These are phyloP conservation scores for Amyelois transitella DNA, from an alignment of 1,140 invertebrate species.

Conservation along the genomic window DNA sequence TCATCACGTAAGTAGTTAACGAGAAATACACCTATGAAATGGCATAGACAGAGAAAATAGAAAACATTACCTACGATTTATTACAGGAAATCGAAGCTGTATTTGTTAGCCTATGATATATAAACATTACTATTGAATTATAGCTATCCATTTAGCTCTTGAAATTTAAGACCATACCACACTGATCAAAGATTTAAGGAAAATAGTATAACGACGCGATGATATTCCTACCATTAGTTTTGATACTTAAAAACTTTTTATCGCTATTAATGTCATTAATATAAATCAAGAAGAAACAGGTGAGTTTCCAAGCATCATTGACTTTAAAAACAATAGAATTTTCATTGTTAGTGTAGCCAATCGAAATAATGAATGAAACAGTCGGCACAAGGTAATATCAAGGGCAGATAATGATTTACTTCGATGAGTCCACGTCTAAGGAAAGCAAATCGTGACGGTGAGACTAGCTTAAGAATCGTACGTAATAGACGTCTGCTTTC, in stretches of 20 bases:
- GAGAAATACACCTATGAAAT: background rate
- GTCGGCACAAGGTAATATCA: conserved; percentile 14
- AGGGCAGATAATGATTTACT: conserved; percentile 21
- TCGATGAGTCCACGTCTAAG: conserved; percentile 14
- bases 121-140: background rate
- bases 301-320: background rate
- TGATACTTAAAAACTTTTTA: no score
- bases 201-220: no score
- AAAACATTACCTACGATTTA: background rate
- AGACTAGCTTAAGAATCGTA: conserved; percentile 6
- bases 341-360: background rate
- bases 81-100: background rate
- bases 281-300: background rate
- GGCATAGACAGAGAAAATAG: background rate
- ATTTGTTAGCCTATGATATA: background rate
- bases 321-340: background rate
- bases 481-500: conserved; percentile 17
- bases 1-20: no score
- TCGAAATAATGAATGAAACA: no score
- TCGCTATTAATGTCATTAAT: no score
- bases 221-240: no score
- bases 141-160: background rate
- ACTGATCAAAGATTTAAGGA: background rate
- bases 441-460: conserved; percentile 21
- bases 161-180: background rate